Evolutionary conservation across 2,888 invertebrate genomes (phyloP).

Genomic region (Limnephilus lunatus): DNA sequence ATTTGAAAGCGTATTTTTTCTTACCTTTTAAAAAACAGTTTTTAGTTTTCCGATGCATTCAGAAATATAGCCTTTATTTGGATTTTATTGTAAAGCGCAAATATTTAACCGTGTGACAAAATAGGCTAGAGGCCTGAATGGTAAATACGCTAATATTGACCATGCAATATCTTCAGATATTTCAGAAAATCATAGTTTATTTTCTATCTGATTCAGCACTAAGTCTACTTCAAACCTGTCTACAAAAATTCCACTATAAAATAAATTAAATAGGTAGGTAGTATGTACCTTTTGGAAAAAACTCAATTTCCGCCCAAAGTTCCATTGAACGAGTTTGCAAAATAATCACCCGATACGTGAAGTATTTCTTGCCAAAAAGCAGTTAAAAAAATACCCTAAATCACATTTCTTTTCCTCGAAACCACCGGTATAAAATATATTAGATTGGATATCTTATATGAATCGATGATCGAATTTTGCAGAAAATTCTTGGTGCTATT

Average conservation of each 20-base stretch:
- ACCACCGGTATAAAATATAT: not conserved
- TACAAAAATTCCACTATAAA: not conserved
- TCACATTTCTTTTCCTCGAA: not conserved
- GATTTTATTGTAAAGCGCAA: too few relatives aligned
- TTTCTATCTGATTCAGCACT: not conserved
- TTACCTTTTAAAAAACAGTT: too few relatives aligned
- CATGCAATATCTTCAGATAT: not conserved
- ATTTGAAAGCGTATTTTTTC: too few relatives aligned
- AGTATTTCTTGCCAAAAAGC: not conserved
- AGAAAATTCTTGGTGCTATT: too few relatives aligned
- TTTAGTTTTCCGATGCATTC: too few relatives aligned
- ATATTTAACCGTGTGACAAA: too few relatives aligned
- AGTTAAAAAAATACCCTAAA: not conserved
- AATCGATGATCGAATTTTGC: too few relatives aligned
- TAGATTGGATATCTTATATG: not conserved
- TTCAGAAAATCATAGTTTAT: not conserved
- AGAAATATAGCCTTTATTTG: too few relatives aligned
- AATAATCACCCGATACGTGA: too few relatives aligned
- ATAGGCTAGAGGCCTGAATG: too few relatives aligned
- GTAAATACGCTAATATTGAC: too few relatives aligned
- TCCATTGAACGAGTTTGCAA: not conserved
- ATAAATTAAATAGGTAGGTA: not conserved
- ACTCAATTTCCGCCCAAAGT: not conserved
- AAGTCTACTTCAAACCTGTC: not conserved
- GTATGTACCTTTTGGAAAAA: not conserved